Evolutionary conservation across 2,888 invertebrate genomes (phyloP).

Genomic region (Orthosia cruda): DNA sequence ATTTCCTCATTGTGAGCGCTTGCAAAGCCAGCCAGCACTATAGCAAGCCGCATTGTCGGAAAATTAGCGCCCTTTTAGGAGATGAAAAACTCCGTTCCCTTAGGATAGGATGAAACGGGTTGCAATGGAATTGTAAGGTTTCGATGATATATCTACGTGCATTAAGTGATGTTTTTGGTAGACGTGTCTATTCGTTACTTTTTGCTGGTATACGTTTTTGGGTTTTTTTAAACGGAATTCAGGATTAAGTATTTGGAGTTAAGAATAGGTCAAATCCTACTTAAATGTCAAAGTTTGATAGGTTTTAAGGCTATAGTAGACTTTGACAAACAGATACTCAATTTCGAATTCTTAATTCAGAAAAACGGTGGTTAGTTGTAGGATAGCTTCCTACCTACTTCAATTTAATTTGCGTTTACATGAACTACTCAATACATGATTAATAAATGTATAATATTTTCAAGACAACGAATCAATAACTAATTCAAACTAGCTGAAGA

Average conservation of each 20-base stretch:
- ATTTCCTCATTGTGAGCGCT: constrained; percentile 46
- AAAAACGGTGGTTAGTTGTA: not conserved
- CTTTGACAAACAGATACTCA: too few relatives aligned
- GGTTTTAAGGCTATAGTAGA: too few relatives aligned
- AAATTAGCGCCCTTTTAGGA: constrained; percentile 74
- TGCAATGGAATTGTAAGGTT: constrained; percentile 55
- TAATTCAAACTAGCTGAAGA: constrained; percentile 31
- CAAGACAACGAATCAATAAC: not conserved
- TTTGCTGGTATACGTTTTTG: not conserved
- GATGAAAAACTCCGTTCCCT: constrained; percentile 71
- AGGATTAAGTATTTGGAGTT: too few relatives aligned
- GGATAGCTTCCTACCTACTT: not conserved
- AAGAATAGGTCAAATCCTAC: too few relatives aligned
- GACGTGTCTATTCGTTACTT: not conserved
- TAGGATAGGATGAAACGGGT: constrained; percentile 68
- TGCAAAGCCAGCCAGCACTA: constrained; percentile 54
- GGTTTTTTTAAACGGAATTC: too few relatives aligned
- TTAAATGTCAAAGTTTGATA: too few relatives aligned
- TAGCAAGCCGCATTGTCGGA: constrained; percentile 64
- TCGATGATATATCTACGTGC: constrained; percentile 36
- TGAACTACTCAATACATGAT: not conserved
- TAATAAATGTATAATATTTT: not conserved
- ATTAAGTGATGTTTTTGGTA: not conserved
- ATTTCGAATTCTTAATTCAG: too few relatives aligned
- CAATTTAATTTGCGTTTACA: not conserved